These are phyloP conservation scores for Etheostoma nigrum DNA, from an alignment of 2,797 vertebrate species.

Conservation along the genomic window DNA sequence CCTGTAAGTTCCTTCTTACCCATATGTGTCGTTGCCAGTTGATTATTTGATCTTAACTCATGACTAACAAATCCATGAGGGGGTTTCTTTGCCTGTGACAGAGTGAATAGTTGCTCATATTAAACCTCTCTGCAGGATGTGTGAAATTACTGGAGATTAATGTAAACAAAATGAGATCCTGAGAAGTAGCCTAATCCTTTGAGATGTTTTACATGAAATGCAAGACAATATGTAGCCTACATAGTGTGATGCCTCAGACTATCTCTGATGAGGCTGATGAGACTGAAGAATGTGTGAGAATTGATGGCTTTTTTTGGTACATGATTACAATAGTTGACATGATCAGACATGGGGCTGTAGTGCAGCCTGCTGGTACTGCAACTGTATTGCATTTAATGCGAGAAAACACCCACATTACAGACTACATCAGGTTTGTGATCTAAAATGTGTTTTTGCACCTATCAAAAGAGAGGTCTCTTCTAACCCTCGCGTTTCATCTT, in stretches of 20 bases:
- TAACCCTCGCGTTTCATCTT: not conserved
- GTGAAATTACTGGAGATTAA: slow-evolving; percentile 41
- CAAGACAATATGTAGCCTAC: not conserved
- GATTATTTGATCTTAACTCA: slow-evolving; percentile 36
- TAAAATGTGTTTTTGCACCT: not conserved
- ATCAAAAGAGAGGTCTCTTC: not conserved
- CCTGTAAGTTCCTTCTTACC: not conserved
- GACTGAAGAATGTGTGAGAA: not conserved
- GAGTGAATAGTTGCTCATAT: slow-evolving; percentile 33
- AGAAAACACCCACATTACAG: not conserved
- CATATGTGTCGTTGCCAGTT: not conserved
- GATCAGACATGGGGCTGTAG: slow-evolving; percentile 26
- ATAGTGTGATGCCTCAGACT: not conserved
- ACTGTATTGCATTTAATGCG: slow-evolving; percentile 29
- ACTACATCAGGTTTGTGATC: no score
- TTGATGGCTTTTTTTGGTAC: not conserved
- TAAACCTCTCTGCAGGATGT: slow-evolving; percentile 32
- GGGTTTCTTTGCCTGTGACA: slow-evolving; percentile 20
- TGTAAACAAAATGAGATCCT: slow-evolving; percentile 35
- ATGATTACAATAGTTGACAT: not conserved
- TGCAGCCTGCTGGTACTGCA: slow-evolving; percentile 57
- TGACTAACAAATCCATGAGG: slow-evolving; percentile 24
- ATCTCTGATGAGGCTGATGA: not conserved
- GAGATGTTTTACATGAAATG: slow-evolving; percentile 8
- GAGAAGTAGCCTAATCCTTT: slow-evolving; percentile 24